phyloP scores from a whole-genome alignment of 2,888 invertebrate genomes.

The Synanthedon vespiformis region DNA sequence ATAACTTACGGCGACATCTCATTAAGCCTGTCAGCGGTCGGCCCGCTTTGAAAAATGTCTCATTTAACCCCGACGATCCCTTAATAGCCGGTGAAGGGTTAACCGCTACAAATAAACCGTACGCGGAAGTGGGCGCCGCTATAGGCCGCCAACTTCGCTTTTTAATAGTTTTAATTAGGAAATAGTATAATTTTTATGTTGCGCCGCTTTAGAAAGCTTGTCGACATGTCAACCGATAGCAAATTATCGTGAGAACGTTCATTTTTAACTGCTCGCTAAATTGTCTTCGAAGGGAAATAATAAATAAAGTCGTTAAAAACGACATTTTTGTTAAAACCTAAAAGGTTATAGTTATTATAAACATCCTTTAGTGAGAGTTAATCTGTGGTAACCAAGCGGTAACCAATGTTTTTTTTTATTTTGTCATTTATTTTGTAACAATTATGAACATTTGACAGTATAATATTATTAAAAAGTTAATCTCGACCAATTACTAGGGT shows the following conservation, averaged over 20 bases:
- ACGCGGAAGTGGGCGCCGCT: slow-evolving; percentile 58
- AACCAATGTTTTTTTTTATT: too few species aligned
- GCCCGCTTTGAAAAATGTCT: slow-evolving; percentile 63
- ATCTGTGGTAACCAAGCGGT: too few species aligned
- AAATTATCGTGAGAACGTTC: slow-evolving; percentile 56
- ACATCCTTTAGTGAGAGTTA: too few species aligned
- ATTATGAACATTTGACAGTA: too few species aligned
- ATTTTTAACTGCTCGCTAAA: neutral
- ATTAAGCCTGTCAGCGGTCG: slow-evolving; percentile 59
- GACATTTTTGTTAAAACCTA: neutral
- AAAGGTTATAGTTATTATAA: neutral
- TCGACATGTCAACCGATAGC: slow-evolving; percentile 34
- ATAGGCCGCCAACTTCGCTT: slow-evolving; percentile 36
- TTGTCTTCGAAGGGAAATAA: neutral
- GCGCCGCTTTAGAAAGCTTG: slow-evolving; percentile 23
- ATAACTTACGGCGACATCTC: slow-evolving; percentile 64
- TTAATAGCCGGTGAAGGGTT: slow-evolving; percentile 66
- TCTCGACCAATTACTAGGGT: too few species aligned
- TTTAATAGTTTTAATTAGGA: slow-evolving; percentile 70
- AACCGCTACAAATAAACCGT: slow-evolving; percentile 59
- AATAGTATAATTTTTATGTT: slow-evolving; percentile 64
- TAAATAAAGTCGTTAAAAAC: neutral
- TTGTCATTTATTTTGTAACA: too few species aligned
- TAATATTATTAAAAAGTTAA: too few species aligned
- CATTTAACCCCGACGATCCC: slow-evolving; percentile 56